These are phyloP conservation scores for Psittacula derbiana DNA, from an alignment of 2,797 vertebrate species.

Conservation along the genomic window DNA sequence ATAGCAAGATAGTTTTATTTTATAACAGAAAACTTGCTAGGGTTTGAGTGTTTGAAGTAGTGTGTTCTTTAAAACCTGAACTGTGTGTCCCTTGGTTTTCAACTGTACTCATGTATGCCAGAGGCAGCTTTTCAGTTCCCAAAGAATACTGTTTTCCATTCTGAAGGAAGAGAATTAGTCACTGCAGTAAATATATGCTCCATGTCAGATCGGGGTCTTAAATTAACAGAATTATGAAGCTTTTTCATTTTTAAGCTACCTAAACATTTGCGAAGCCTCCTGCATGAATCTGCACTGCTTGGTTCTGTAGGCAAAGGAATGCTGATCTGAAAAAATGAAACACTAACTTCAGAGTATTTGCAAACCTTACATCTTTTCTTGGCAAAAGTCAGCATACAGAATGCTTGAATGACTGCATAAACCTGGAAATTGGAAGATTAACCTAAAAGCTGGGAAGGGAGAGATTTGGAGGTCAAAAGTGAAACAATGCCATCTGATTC, in stretches of 20 bases:
- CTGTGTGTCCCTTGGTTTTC: neutral
- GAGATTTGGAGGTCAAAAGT: slow-evolving; percentile 12
- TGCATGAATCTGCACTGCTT: neutral
- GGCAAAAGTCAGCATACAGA: neutral
- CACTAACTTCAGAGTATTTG: neutral
- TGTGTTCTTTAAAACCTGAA: neutral
- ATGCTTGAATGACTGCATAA: neutral
- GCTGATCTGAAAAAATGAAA: neutral
- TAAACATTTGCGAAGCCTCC: neutral
- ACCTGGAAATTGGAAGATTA: slow-evolving; percentile 6
- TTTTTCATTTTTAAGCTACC: neutral
- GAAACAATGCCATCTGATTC: neutral
- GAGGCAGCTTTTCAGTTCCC: neutral
- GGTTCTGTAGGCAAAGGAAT: neutral
- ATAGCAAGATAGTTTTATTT: neutral
- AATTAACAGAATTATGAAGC: neutral
- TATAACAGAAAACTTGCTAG: neutral
- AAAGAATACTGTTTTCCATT: neutral
- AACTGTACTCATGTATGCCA: neutral
- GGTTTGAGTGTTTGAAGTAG: neutral
- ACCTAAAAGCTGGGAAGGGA: neutral
- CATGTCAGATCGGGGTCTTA: neutral
- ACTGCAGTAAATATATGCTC: neutral
- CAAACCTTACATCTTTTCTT: neutral
- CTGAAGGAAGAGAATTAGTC: neutral